These are phyloP conservation scores for Melanotaenia nigrans DNA, from an alignment of 2,797 vertebrate genomes.

Conservation along the genomic window DNA sequence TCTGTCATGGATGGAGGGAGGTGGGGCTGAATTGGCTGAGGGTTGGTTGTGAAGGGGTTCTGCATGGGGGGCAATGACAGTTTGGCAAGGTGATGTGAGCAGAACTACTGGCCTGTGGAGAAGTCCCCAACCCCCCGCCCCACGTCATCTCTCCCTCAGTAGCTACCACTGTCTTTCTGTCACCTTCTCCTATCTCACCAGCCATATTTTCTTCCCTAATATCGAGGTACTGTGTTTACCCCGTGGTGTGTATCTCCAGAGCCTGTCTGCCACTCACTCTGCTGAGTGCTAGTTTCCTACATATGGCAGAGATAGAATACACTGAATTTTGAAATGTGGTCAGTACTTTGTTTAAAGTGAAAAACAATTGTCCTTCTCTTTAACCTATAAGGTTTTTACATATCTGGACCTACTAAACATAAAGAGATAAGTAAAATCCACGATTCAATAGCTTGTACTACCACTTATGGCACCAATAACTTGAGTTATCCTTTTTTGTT, in stretches of 20 bases:
- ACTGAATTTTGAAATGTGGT: constrained; percentile 45
- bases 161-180: constrained; percentile 44
- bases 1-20: constrained; percentile 75
- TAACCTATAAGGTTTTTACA: background rate
- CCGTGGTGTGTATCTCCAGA: constrained; percentile 51
- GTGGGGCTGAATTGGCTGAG: constrained; percentile 26
- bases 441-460: background rate
- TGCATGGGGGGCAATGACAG: constrained; percentile 65
- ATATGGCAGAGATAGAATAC: constrained; percentile 36
- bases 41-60: constrained; percentile 26
- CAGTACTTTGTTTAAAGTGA: background rate
- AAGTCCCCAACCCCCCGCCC: constrained; percentile 24
- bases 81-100: constrained; percentile 74
- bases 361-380: background rate
- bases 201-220: constrained; percentile 50
- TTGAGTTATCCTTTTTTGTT: background rate
- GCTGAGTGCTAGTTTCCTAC: constrained; percentile 34
- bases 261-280: constrained; percentile 60
- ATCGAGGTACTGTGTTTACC: constrained; percentile 57
- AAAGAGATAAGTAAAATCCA: background rate
- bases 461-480: background rate
- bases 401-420: background rate
- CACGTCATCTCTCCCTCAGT: constrained; percentile 38
- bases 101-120: constrained; percentile 70
- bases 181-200: constrained; percentile 53